These are phyloP conservation scores for Aspidoscelis tigris DNA, from an alignment of 2,113 vertebrate genomes.

Conservation along the genomic window DNA sequence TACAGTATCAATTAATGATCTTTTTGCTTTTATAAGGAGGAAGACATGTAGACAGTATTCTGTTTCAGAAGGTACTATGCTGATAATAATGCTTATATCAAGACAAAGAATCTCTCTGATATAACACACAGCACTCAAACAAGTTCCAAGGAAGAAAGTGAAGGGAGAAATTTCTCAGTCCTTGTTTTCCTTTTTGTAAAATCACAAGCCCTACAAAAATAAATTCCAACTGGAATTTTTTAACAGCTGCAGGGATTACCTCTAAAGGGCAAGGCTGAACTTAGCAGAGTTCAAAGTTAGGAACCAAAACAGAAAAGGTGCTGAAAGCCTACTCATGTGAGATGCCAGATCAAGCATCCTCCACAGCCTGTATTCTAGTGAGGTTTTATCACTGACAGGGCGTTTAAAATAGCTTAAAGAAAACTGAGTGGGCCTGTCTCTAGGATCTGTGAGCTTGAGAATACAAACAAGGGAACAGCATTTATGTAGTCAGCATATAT, in stretches of 20 bases:
- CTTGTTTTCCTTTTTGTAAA: not conserved
- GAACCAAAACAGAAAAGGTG: slow-evolving; percentile 7
- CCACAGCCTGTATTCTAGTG: not conserved
- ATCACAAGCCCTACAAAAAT: slow-evolving; percentile 1
- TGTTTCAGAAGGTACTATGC: not conserved
- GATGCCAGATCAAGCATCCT: not conserved
- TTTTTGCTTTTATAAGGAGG: not conserved
- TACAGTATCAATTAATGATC: not conserved
- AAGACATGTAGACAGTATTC: not conserved
- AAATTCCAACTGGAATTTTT: slow-evolving; percentile 20
- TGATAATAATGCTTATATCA: not conserved
- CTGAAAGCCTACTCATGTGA: not conserved
- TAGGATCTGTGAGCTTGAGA: not conserved
- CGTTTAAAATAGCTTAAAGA: slow-evolving; percentile 7
- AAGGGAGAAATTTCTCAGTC: not conserved
- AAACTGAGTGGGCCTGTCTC: not conserved
- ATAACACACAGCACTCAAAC: not conserved
- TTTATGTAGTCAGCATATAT: slow-evolving; percentile 12
- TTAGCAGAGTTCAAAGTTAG: slow-evolving; percentile 1
- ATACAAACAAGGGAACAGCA: not conserved
- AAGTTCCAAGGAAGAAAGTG: not conserved
- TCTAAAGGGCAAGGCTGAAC: slow-evolving; percentile 10
- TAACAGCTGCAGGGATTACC: slow-evolving; percentile 27
- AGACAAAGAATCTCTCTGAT: not conserved
- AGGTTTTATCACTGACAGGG: slow-evolving; percentile 1